Percentiles rank a stretch among this genome's conserved stretches.
Evolutionary conservation across 2,113 vertebrate genomes (phyloP).

Genomic region (Lutjanus erythropterus): DNA sequence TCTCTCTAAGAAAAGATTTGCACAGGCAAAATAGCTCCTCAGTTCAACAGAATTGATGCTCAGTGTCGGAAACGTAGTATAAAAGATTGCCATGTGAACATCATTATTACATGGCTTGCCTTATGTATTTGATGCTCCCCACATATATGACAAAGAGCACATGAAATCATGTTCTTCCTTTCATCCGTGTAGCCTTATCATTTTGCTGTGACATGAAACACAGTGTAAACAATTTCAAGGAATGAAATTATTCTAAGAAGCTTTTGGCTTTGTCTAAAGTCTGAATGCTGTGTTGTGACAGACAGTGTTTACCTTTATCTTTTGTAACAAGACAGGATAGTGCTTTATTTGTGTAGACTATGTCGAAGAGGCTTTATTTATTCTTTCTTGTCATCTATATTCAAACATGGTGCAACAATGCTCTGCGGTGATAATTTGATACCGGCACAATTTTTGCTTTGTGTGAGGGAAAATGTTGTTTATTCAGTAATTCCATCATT

Average conservation of each 20-base stretch:
- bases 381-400: neutral
- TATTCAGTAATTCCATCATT: neutral
- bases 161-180: slow-evolving; percentile 15
- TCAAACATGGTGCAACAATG: neutral
- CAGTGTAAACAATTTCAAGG: slow-evolving; percentile 15
- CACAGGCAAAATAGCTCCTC: slow-evolving; percentile 46
- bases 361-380: slow-evolving; percentile 7
- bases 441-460: neutral
- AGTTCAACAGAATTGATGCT: slow-evolving; percentile 48
- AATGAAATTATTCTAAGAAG: slow-evolving; percentile 29
- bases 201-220: slow-evolving; percentile 11
- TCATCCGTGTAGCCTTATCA: neutral
- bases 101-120: slow-evolving; percentile 13
- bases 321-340: neutral
- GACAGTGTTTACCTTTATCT: slow-evolving; percentile 18
- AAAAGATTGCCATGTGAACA: slow-evolving; percentile 21
- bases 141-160: slow-evolving; percentile 10
- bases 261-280: slow-evolving; percentile 23
- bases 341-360: slow-evolving; percentile 12
- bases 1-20: slow-evolving; percentile 61
- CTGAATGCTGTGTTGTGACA: slow-evolving; percentile 14
- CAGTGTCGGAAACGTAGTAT: slow-evolving; percentile 33
- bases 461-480: neutral
- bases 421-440: neutral
- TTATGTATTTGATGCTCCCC: slow-evolving; percentile 18